These are phyloP conservation scores for Oncopeltus fasciatus DNA, from an alignment of 1,140 invertebrate species.

Conservation along the genomic window DNA sequence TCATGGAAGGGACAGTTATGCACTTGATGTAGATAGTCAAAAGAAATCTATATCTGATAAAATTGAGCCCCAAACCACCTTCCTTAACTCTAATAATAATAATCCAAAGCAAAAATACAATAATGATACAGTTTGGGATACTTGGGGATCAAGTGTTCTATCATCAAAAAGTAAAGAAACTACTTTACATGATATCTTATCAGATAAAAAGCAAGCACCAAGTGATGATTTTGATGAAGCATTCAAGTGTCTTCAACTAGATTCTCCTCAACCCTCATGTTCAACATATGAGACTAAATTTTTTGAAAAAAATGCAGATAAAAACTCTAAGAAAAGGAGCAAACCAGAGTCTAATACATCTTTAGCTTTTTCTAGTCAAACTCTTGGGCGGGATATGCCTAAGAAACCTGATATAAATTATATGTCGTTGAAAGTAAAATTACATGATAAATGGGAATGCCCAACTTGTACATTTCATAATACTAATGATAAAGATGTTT, in stretches of 20 bases:
- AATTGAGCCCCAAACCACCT: not conserved
- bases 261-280: constrained; percentile 13
- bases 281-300: constrained; percentile 9
- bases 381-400: not conserved
- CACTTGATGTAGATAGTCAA: not conserved
- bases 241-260: constrained; percentile 3
- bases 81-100: not conserved
- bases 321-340: not conserved
- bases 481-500: constrained; percentile 37
- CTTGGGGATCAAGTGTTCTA: not conserved
- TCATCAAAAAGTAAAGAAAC: not conserved
- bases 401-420: not conserved
- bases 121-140: not conserved
- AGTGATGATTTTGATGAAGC: not conserved
- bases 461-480: constrained; percentile 57
- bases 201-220: not conserved
- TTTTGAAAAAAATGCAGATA: not conserved
- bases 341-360: not conserved
- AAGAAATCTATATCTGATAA: not conserved
- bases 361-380: not conserved
- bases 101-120: not conserved
- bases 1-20: not conserved
- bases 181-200: not conserved
- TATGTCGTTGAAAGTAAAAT: constrained; percentile 8
- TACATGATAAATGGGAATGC: constrained; percentile 46